Conservation (phyloP, 2,888 invertebrate species). For the Lycophotia porphyrea region DNA sequence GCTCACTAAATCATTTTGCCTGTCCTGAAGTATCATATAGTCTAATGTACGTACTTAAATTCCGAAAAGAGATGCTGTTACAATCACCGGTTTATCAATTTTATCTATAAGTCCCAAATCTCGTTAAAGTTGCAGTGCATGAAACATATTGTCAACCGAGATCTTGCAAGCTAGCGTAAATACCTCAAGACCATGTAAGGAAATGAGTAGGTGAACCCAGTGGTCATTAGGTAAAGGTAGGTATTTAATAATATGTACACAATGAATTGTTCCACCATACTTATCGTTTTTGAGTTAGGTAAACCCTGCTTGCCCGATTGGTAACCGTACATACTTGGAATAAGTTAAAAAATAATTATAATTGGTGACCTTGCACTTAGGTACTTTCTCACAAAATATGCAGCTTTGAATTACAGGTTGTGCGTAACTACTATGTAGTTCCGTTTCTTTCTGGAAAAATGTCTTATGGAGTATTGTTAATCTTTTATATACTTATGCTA, state of each 20-base stretch:
- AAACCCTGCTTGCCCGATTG: not conserved
- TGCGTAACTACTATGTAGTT: slow-evolving; percentile 24
- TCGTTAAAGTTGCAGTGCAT: too few species aligned
- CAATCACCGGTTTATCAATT: too few species aligned
- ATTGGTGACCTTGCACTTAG: slow-evolving; percentile 37
- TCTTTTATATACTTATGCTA: slow-evolving; percentile 8
- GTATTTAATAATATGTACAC: not conserved
- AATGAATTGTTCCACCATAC: not conserved
- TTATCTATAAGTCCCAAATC: too few species aligned
- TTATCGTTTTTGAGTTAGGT: slow-evolving; percentile 16
- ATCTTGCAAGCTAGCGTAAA: not conserved
- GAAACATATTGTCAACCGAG: not conserved
- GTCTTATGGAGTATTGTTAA: not conserved
- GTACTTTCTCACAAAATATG: slow-evolving; percentile 48
- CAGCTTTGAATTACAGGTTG: slow-evolving; percentile 26
- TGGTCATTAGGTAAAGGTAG: not conserved
- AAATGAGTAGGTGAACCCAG: not conserved
- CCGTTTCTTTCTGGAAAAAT: slow-evolving; percentile 36
- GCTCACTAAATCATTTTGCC: too few species aligned
- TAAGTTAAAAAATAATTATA: slow-evolving; percentile 23
- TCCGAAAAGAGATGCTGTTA: too few species aligned
- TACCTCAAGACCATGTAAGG: not conserved
- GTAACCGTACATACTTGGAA: slow-evolving; percentile 17
- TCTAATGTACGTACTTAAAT: too few species aligned
- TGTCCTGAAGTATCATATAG: too few species aligned